A percentile compares a stretch with the other conserved stretches of the same genome.
phyloP scores from a whole-genome alignment of 1,140 invertebrate species.

The Zaprionus inermis region DNA sequence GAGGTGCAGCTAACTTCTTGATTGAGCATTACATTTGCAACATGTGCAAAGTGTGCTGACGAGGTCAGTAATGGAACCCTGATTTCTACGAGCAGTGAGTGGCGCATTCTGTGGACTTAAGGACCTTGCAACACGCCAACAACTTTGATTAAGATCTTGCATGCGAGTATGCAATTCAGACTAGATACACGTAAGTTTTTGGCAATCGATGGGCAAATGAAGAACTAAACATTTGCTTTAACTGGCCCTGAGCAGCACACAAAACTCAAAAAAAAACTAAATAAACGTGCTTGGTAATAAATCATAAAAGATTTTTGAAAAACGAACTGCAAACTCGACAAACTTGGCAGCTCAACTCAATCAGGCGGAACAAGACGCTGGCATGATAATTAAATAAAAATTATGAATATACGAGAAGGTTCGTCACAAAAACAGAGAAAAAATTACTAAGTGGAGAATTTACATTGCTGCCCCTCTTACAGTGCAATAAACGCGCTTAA shows the following conservation, averaged over 20 bases:
- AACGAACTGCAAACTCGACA: constrained; percentile 36
- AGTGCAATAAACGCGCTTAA: constrained; percentile 37
- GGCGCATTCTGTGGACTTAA: constrained; percentile 10
- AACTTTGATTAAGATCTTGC: constrained; percentile 35
- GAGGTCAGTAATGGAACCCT: constrained; percentile 60
- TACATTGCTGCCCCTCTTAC: neutral
- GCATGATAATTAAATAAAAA: constrained; percentile 43
- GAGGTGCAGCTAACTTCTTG: constrained; percentile 52
- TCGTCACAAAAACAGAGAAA: neutral
- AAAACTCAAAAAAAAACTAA: constrained; percentile 7
- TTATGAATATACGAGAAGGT: constrained; percentile 22
- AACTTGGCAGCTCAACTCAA: constrained; percentile 27
- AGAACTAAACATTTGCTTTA: constrained; percentile 9
- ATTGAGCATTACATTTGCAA: constrained; percentile 30
- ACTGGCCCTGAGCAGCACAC: constrained; percentile 34
- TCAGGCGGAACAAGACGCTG: constrained; percentile 35
- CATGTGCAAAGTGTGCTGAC: constrained; percentile 35
- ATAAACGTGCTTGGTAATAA: constrained; percentile 49
- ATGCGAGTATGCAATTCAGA: constrained; percentile 32
- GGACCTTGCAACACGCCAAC: constrained; percentile 42
- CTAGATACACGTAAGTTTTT: neutral
- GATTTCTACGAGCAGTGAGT: constrained; percentile 33
- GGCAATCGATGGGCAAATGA: constrained; percentile 22
- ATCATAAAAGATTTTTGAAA: constrained; percentile 38
- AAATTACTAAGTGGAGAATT: constrained; percentile 7